These are phyloP conservation scores for Myodes glareolus DNA, from an alignment of 2,113 vertebrate species.

Conservation along the genomic window DNA sequence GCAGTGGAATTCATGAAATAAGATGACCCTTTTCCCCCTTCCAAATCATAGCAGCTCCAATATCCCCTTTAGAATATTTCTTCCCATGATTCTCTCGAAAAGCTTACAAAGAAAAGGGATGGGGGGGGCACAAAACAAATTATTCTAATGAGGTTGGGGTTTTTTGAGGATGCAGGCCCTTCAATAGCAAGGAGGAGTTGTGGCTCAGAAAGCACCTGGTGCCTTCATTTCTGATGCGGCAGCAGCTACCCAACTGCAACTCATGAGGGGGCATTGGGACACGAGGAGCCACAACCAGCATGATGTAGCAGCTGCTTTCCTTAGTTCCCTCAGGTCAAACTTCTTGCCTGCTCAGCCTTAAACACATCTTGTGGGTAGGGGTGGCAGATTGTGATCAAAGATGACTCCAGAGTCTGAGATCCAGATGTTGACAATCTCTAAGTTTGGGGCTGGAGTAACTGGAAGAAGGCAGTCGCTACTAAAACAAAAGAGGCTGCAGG, in stretches of 20 bases:
- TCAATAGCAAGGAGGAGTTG: background rate
- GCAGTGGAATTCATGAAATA: background rate
- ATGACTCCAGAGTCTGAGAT: background rate
- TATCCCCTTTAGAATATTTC: background rate
- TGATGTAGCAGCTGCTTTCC: background rate
- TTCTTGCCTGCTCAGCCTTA: background rate
- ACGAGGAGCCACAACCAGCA: background rate
- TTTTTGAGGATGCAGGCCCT: background rate
- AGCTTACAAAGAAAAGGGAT: background rate
- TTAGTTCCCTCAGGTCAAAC: background rate
- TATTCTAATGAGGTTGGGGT: background rate
- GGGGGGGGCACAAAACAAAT: background rate
- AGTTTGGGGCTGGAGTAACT: background rate
- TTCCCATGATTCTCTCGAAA: background rate
- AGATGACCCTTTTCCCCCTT: background rate
- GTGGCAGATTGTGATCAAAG: background rate
- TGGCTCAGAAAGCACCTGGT: background rate
- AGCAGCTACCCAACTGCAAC: no score
- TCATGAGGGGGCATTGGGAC: background rate
- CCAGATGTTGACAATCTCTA: background rate
- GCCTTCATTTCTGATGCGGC: background rate
- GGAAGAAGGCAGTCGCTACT: background rate
- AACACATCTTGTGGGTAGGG: background rate
- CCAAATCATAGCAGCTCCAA: background rate
- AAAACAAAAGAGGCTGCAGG: background rate